Percentiles rank a stretch among this genome's conserved stretches.
Evolutionary conservation across 2,888 invertebrate genomes (phyloP).

Genomic region (Archips xylosteana): DNA sequence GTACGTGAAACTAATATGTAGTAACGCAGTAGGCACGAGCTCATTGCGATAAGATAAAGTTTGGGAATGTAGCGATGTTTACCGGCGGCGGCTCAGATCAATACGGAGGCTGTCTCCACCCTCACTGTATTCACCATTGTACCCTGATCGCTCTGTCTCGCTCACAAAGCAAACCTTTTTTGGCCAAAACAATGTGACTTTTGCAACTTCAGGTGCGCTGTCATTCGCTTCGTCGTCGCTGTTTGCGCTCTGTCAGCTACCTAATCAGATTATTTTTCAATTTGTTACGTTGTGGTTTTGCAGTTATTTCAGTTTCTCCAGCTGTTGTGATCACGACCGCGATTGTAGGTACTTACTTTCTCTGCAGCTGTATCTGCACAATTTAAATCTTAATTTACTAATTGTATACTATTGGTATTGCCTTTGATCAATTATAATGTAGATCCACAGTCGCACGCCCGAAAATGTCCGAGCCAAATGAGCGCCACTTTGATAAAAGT

Average conservation of each 20-base stretch:
- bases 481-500: no score
- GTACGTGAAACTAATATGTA: slow-evolving; percentile 40
- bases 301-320: neutral
- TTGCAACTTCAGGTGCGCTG: slow-evolving; percentile 28
- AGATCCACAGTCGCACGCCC: no score
- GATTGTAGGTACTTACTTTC: neutral
- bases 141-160: slow-evolving; percentile 41
- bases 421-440: no score
- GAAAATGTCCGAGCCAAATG: no score
- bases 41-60: slow-evolving; percentile 48
- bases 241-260: neutral
- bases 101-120: slow-evolving; percentile 75
- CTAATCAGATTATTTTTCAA: neutral
- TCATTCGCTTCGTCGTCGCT: neutral
- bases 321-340: no score
- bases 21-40: slow-evolving; percentile 33
- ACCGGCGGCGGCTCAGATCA: slow-evolving; percentile 62
- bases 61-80: slow-evolving; percentile 55
- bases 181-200: slow-evolving; percentile 34
- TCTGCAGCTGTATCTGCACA: neutral
- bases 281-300: neutral
- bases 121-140: slow-evolving; percentile 47
- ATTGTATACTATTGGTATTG: no score
- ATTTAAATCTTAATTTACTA: no score
- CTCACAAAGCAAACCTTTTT: slow-evolving; percentile 41